Percentiles rank a stretch among this genome's conserved stretches.
phyloP scores from a whole-genome alignment of 2,113 vertebrate genomes.

The Perognathus longimembris region DNA sequence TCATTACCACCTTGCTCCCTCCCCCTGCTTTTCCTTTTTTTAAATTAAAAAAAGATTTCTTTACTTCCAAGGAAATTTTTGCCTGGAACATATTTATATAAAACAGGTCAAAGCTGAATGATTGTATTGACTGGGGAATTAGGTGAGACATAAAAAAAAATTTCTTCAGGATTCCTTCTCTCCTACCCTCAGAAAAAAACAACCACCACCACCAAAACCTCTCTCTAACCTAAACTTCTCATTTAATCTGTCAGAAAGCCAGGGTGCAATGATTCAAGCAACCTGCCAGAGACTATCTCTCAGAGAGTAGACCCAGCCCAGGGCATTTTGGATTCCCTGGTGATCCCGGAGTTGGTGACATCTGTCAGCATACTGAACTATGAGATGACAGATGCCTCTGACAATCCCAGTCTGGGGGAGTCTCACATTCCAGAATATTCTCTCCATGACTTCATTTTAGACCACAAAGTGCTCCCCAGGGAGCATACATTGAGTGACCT shows the following conservation, averaged over 20 bases:
- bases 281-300: background rate
- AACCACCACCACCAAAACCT: no score
- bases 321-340: background rate
- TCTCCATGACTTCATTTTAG: background rate
- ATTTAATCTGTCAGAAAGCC: background rate
- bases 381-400: background rate
- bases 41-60: slow-evolving; percentile 10
- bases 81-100: slow-evolving; percentile 36
- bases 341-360: no score
- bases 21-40: background rate
- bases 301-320: no score
- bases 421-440: background rate
- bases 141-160: background rate
- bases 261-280: background rate
- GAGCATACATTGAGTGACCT: background rate
- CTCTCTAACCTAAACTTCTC: background rate
- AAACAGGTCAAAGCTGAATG: slow-evolving; percentile 47
- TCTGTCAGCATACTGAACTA: no score
- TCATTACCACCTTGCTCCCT: background rate
- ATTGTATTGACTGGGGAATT: background rate
- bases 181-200: no score
- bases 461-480: slow-evolving; percentile 20
- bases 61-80: slow-evolving; percentile 59
- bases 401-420: background rate
- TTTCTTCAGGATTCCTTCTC: accelerated